Evolutionary conservation across 2,797 vertebrate species (phyloP).

Genomic region (Odontamblyopus lacepedii): DNA sequence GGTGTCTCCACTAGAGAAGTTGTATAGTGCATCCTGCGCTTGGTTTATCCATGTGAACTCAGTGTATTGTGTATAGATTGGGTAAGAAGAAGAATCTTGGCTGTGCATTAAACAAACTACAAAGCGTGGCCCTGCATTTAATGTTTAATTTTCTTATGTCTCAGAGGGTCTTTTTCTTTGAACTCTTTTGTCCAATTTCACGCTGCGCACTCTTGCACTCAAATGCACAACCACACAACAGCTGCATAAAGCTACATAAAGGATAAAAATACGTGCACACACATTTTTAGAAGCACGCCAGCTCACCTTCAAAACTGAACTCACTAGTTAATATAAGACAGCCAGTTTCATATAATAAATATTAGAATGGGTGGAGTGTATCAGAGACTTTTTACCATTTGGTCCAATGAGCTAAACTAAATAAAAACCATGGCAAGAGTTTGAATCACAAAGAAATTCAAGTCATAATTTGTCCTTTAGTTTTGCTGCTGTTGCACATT

Average conservation of each 20-base stretch:
- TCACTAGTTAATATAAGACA: not conserved
- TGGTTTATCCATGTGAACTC: too few relatives aligned
- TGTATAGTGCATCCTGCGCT: too few relatives aligned
- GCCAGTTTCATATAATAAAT: not conserved
- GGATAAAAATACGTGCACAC: not conserved
- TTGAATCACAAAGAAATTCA: conserved; percentile 5
- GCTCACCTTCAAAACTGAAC: not conserved
- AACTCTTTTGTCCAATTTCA: conserved; percentile 45
- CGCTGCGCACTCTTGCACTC: conserved; percentile 13
- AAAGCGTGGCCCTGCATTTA: conserved; percentile 52
- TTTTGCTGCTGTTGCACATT: conserved; percentile 56
- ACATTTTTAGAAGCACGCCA: not conserved
- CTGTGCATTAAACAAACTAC: conserved; percentile 61
- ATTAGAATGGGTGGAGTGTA: not conserved
- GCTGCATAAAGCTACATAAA: not conserved
- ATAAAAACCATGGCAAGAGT: conserved; percentile 13
- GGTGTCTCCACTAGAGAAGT: too few relatives aligned
- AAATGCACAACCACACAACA: conserved; percentile 1
- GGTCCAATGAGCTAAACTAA: not conserved
- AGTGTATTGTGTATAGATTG: conserved; percentile 31
- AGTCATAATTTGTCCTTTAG: conserved; percentile 50
- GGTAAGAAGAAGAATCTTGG: conserved; percentile 37
- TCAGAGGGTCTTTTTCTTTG: conserved; percentile 31
- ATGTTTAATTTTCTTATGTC: conserved; percentile 56
- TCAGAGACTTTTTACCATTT: not conserved